Conservation (phyloP, 2,113 vertebrate genomes). For the Thamnaconus septentrionalis region DNA sequence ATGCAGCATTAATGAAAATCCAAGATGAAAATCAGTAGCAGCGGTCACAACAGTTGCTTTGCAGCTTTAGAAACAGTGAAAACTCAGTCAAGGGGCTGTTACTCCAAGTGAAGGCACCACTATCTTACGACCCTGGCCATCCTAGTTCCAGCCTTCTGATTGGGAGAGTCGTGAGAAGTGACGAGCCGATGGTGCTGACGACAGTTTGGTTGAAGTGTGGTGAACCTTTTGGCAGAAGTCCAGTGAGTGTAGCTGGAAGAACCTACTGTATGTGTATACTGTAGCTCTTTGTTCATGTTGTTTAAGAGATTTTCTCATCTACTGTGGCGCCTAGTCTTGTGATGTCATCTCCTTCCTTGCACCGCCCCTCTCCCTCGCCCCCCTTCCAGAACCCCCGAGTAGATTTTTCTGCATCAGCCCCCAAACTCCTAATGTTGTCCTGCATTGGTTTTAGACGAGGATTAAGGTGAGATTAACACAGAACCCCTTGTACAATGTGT, state of each 20-base stretch:
- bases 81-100: too few relatives aligned
- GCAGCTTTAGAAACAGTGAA: not conserved
- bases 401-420: slow-evolving; percentile 52
- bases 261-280: slow-evolving; percentile 54
- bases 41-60: not conserved
- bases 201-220: not conserved
- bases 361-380: not conserved
- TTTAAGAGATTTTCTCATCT: slow-evolving; percentile 63
- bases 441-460: slow-evolving; percentile 67
- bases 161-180: too few relatives aligned
- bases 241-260: slow-evolving; percentile 45
- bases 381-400: slow-evolving; percentile 35
- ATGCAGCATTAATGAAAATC: slow-evolving; percentile 5
- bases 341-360: slow-evolving; percentile 39
- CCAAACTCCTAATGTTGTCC: slow-evolving; percentile 63
- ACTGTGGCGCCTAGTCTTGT: slow-evolving; percentile 70
- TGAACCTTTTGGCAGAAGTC: slow-evolving; percentile 25
- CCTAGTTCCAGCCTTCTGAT: not conserved
- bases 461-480: slow-evolving; percentile 52
- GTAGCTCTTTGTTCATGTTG: slow-evolving; percentile 69
- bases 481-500: slow-evolving; percentile 73
- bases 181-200: too few relatives aligned
- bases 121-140: not conserved
- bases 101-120: too few relatives aligned
- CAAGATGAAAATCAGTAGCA: too few relatives aligned